phyloP scores from a whole-genome alignment of 35 echinoderm and acorn worm genomes.

The Ophioderma brevispina region DNA sequence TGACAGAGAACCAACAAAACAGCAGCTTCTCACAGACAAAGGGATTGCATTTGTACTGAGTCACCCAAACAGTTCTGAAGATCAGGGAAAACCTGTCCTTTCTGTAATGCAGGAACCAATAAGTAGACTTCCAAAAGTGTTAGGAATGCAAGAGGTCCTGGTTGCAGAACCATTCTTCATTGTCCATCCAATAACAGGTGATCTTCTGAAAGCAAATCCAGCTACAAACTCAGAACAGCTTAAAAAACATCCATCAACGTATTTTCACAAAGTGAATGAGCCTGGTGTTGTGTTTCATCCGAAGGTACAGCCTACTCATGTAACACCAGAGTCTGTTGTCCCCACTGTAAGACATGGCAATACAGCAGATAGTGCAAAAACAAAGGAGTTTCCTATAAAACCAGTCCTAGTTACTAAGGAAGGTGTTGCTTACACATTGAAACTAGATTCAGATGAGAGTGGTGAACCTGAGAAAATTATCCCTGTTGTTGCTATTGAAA shows the following conservation, averaged over 20 bases:
- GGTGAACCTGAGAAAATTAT: neutral
- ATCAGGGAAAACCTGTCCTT: no score
- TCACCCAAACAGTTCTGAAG: neutral
- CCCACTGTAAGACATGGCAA: neutral
- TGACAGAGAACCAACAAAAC: neutral
- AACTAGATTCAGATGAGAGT: neutral
- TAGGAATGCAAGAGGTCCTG: no score
- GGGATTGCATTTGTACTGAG: slow-evolving; percentile 74
- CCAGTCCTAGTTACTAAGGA: slow-evolving; percentile 6
- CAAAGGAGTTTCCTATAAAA: neutral
- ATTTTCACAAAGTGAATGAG: neutral
- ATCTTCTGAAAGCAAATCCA: neutral
- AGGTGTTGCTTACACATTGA: slow-evolving; percentile 9
- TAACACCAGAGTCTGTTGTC: neutral
- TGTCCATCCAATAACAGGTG: neutral
- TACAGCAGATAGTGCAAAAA: neutral
- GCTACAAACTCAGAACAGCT: neutral
- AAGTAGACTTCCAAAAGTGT: no score
- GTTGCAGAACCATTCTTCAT: neutral
- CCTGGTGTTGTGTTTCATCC: neutral
- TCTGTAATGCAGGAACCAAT: no score
- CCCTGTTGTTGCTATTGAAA: neutral
- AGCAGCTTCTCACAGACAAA: slow-evolving; percentile 55
- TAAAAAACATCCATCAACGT: neutral
- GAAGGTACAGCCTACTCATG: neutral